phyloP scores from a whole-genome alignment of 2,888 invertebrate species.

The Smittia sp. region DNA sequence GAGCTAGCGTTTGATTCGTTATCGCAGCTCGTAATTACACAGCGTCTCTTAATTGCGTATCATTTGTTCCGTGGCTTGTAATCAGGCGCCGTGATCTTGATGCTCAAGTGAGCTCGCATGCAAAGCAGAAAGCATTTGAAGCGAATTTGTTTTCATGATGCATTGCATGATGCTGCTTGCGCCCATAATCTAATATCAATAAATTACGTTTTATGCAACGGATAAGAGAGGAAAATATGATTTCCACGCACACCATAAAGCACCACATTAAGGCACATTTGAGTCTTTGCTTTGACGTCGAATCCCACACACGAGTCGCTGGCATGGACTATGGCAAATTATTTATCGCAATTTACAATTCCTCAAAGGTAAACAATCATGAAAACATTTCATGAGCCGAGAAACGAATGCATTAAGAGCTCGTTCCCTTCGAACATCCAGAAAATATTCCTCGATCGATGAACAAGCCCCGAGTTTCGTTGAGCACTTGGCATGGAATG shows the following conservation, averaged over 20 bases:
- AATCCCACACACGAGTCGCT: slow-evolving; percentile 30
- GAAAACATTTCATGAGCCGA: not conserved
- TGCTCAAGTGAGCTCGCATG: not conserved
- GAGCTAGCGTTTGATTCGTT: not conserved
- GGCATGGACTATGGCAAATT: slow-evolving; percentile 37
- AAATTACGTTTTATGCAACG: slow-evolving; percentile 34
- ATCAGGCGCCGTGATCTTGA: not conserved
- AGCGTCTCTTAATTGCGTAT: not conserved
- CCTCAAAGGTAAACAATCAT: slow-evolving; percentile 30
- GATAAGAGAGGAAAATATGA: not conserved
- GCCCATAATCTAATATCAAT: slow-evolving; percentile 37
- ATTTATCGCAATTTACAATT: slow-evolving; percentile 38
- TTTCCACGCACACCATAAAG: slow-evolving; percentile 31
- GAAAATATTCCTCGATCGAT: not conserved
- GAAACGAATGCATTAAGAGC: not conserved
- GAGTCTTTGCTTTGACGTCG: not conserved
- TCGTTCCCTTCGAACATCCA: not conserved
- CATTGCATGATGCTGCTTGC: slow-evolving; percentile 32
- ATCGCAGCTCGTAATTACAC: slow-evolving; percentile 5
- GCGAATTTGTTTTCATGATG: not conserved
- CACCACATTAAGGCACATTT: slow-evolving; percentile 18
- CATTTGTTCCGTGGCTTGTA: not conserved
- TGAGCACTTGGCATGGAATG: no score
- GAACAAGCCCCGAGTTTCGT: not conserved
- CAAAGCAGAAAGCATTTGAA: slow-evolving; percentile 16